phyloP scores from a whole-genome alignment of 2,113 vertebrate genomes.

The Onychostruthus taczanowskii region DNA sequence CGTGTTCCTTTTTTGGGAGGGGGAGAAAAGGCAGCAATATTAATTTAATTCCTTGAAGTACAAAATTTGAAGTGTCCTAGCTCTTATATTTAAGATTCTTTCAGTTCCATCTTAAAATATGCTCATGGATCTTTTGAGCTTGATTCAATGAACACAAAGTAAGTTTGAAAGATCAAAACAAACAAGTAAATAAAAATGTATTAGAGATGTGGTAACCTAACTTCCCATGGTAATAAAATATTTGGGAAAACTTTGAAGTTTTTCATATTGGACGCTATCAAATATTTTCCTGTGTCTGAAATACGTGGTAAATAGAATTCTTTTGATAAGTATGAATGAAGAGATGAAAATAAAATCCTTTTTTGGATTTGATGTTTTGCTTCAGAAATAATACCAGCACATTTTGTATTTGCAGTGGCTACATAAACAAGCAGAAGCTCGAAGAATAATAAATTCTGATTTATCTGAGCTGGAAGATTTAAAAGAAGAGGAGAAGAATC shows the following conservation, averaged over 20 bases:
- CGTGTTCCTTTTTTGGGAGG: neutral
- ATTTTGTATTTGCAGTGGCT: slow-evolving; percentile 80
- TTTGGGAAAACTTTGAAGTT: neutral
- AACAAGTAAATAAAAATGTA: neutral
- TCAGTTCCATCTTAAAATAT: neutral
- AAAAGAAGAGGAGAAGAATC: slow-evolving; percentile 86
- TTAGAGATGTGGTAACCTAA: neutral
- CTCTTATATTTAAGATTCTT: neutral
- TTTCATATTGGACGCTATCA: neutral
- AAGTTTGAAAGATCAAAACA: neutral
- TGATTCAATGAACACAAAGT: neutral
- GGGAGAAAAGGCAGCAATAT: neutral
- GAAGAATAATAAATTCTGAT: slow-evolving; percentile 68
- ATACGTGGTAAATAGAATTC: neutral
- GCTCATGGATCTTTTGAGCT: neutral
- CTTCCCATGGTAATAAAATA: neutral
- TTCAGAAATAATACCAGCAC: neutral
- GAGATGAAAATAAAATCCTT: neutral
- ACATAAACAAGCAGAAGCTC: slow-evolving; percentile 86
- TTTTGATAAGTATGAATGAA: neutral
- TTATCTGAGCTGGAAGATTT: slow-evolving; percentile 83
- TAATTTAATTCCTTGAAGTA: neutral
- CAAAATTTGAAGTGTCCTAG: neutral
- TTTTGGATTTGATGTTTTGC: neutral
- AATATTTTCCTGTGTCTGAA: neutral